A percentile compares a stretch with the other conserved stretches of the same genome.
Evolutionary conservation across 2,797 vertebrate genomes (phyloP).

Genomic region (Pelobates cultripes): DNA sequence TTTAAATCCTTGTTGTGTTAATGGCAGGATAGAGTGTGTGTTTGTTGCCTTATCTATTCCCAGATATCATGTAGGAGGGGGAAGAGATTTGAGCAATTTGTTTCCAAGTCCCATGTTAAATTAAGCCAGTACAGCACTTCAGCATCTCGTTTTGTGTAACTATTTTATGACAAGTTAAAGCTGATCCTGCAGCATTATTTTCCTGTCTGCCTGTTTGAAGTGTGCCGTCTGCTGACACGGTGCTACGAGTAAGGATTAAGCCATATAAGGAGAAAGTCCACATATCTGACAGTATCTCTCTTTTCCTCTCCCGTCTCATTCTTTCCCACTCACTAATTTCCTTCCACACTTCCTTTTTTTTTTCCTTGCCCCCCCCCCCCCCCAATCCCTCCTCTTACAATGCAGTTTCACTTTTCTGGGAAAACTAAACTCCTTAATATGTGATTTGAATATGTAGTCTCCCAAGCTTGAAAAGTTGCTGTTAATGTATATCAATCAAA

Average conservation of each 20-base stretch:
- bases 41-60: too few relatives aligned
- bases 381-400: slow-evolving; percentile 9
- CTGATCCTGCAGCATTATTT: background rate
- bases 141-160: too few relatives aligned
- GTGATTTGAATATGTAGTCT: too few relatives aligned
- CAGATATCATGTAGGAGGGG: too few relatives aligned
- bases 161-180: background rate
- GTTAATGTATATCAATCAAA: too few relatives aligned
- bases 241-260: slow-evolving; percentile 60
- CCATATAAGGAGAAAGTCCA: slow-evolving; percentile 72
- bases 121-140: too few relatives aligned
- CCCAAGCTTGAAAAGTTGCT: too few relatives aligned
- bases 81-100: too few relatives aligned
- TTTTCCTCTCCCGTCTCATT: slow-evolving; percentile 24
- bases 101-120: too few relatives aligned
- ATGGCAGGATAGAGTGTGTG: too few relatives aligned
- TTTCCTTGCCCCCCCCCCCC: background rate
- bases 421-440: background rate
- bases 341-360: slow-evolving; percentile 10
- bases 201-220: slow-evolving; percentile 6
- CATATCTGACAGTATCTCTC: slow-evolving; percentile 33
- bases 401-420: slow-evolving; percentile 3
- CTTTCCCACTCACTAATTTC: slow-evolving; percentile 38
- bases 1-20: too few relatives aligned
- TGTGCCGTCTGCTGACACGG: slow-evolving; percentile 12